Percentiles rank a stretch among this genome's conserved stretches.
These are phyloP conservation scores for Melanocharis versteri DNA, from an alignment of 2,113 vertebrate species.

Conservation along the genomic window DNA sequence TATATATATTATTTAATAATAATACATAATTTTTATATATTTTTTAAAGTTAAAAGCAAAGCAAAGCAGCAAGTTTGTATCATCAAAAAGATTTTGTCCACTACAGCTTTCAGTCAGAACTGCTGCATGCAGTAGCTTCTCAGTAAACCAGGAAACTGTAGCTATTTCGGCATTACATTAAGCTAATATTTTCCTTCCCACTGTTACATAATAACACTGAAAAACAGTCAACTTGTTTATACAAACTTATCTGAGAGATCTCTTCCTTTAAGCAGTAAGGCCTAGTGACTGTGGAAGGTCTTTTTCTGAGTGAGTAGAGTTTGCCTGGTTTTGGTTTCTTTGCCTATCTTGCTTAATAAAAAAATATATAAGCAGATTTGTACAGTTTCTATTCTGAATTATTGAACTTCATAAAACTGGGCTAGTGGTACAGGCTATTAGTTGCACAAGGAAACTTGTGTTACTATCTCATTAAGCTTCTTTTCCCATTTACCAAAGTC, in stretches of 20 bases:
- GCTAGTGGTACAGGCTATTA: background rate
- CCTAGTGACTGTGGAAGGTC: background rate
- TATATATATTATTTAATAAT: background rate
- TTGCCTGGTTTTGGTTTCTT: background rate
- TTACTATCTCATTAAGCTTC: background rate
- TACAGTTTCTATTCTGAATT: background rate
- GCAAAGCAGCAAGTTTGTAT: background rate
- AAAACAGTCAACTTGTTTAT: background rate
- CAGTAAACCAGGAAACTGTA: background rate
- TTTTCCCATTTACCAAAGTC: background rate
- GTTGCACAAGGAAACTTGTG: background rate
- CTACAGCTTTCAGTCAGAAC: background rate
- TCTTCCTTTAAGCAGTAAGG: background rate
- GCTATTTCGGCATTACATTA: conserved; percentile 18
- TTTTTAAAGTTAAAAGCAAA: background rate
- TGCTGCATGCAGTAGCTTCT: background rate
- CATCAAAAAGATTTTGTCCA: background rate
- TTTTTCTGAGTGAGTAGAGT: background rate
- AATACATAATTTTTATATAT: background rate
- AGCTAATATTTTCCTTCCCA: conserved; percentile 4
- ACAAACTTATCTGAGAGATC: background rate
- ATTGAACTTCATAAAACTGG: background rate
- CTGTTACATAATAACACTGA: background rate
- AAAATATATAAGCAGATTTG: background rate
- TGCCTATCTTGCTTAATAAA: background rate